A percentile compares a stretch with the other conserved stretches of the same genome.
phyloP scores from a whole-genome alignment of 2,888 invertebrate species.

The Helleia helle region DNA sequence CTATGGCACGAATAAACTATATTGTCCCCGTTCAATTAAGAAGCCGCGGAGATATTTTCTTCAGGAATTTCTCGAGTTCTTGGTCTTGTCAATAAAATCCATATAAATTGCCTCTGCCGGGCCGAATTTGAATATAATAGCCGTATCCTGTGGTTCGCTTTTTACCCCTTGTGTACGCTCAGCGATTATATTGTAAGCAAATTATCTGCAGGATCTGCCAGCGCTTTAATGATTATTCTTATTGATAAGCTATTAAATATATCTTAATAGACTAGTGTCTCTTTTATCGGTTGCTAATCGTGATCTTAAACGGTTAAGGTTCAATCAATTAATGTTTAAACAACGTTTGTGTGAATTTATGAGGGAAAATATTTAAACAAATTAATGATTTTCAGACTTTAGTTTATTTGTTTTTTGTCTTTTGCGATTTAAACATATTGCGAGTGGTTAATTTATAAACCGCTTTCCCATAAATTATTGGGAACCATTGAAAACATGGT shows the following conservation, averaged over 20 bases:
- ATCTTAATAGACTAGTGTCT: no score
- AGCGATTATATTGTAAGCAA: conserved; percentile 74
- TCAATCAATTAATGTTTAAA: no score
- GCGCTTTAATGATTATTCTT: conserved; percentile 23
- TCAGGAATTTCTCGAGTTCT: conserved; percentile 57
- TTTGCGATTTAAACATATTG: no score
- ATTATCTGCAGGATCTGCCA: conserved; percentile 68
- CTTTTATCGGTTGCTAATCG: no score
- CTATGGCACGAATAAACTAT: conserved; percentile 35
- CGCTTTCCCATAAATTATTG: no score
- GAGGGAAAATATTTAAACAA: no score
- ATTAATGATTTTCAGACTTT: no score
- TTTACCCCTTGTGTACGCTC: conserved; percentile 60
- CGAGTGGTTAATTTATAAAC: no score
- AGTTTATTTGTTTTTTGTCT: no score
- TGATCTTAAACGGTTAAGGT: no score
- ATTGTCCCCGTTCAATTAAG: conserved; percentile 66
- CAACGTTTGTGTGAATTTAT: no score
- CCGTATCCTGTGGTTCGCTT: conserved; percentile 51
- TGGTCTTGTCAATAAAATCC: conserved; percentile 69
- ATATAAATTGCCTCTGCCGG: conserved; percentile 68
- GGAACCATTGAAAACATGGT: no score
- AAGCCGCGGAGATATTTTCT: conserved; percentile 46
- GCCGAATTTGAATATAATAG: conserved; percentile 73
- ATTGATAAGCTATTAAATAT: conserved; percentile 25